These are phyloP conservation scores for Micromussa lordhowensis DNA, from an alignment of 92 coral and sea anemone species.

Conservation along the genomic window DNA sequence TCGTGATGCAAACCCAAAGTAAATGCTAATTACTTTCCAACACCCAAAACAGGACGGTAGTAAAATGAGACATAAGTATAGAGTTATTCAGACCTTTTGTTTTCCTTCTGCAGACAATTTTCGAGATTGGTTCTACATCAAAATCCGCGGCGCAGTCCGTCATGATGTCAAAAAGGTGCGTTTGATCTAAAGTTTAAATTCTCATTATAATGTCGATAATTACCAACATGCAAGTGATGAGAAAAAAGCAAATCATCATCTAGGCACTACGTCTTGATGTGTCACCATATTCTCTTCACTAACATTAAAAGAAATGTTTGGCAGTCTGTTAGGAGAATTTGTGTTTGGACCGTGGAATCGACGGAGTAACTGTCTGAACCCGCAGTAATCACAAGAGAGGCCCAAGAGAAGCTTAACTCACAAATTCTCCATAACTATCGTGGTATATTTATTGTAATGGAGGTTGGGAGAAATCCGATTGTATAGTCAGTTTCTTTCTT, in stretches of 20 bases:
- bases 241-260: not conserved
- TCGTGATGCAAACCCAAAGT: not conserved
- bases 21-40: no score
- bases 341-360: not conserved
- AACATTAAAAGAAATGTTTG: not conserved
- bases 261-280: not conserved
- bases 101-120: slow-evolving; percentile 73
- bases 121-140: slow-evolving; percentile 83
- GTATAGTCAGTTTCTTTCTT: no score
- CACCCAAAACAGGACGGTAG: not conserved
- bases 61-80: not conserved
- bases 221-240: not conserved
- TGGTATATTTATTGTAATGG: not conserved
- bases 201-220: not conserved
- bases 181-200: not conserved
- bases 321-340: not conserved
- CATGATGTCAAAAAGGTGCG: slow-evolving; percentile 84
- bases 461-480: no score
- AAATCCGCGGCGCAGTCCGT: slow-evolving; percentile 71
- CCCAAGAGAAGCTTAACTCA: not conserved
- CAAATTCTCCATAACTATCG: no score
- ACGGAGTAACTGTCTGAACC: not conserved
- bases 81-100: not conserved
- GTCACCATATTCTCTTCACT: not conserved
- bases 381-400: not conserved